Conservation (phyloP, 2,113 vertebrate species). For the Eptesicus fuscus region DNA sequence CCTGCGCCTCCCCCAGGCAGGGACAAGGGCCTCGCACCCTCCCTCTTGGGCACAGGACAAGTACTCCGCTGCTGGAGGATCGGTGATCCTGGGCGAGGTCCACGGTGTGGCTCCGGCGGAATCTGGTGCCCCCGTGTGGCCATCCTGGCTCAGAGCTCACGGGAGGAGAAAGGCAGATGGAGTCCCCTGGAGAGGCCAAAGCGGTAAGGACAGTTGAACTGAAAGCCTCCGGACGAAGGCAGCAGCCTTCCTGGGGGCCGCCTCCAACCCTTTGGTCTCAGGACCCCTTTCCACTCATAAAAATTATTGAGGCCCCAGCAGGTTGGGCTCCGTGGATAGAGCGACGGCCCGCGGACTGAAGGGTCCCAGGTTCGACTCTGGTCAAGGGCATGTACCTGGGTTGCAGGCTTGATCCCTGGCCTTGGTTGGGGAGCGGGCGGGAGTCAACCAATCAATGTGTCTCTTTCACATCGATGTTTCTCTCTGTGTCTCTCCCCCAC, state of each 20-base stretch:
- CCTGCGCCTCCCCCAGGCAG: neutral
- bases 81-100: accelerated
- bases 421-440: too few relatives aligned
- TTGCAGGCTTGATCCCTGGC: too few relatives aligned
- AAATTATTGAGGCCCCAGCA: neutral
- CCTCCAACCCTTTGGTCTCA: neutral
- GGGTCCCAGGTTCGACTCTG: too few relatives aligned
- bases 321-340: too few relatives aligned
- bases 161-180: too few relatives aligned
- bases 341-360: too few relatives aligned
- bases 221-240: neutral
- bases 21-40: neutral
- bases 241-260: too few relatives aligned
- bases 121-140: conserved; percentile 58
- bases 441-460: too few relatives aligned
- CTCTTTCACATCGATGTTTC: too few relatives aligned
- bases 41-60: neutral
- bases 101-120: accelerated
- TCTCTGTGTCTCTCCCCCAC: too few relatives aligned
- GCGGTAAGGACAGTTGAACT: accelerated
- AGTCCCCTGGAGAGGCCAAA: accelerated
- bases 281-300: neutral
- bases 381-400: too few relatives aligned
- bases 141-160: neutral
- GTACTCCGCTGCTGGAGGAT: too few relatives aligned